Conservation (phyloP, 1,140 invertebrate species). For the Zaprionus taronus region DNA sequence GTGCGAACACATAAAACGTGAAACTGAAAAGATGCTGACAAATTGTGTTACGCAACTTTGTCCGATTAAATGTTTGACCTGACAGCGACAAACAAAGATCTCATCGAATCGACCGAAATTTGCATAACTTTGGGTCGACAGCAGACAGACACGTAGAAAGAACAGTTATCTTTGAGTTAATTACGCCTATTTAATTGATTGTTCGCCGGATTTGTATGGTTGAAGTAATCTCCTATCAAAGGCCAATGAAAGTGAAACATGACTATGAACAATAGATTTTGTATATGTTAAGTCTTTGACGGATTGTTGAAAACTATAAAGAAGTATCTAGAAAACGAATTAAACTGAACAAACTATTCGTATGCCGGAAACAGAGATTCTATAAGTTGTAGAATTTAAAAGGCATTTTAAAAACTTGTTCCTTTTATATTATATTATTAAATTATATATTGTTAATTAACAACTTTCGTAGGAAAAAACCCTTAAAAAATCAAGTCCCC, state of each 20-base stretch:
- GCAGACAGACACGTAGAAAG: background rate
- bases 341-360: too few relatives aligned
- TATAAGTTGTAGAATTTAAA: too few relatives aligned
- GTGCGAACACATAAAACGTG: conserved; percentile 14
- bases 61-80: conserved; percentile 13
- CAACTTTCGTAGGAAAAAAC: background rate
- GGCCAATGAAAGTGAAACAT: background rate
- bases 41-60: conserved; percentile 43
- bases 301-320: background rate
- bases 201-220: background rate
- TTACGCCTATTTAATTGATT: background rate
- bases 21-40: conserved; percentile 34
- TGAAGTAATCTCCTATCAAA: background rate
- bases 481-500: background rate
- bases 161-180: background rate
- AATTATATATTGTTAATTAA: background rate
- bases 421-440: too few relatives aligned
- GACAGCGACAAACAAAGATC: background rate
- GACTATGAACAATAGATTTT: background rate
- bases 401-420: too few relatives aligned
- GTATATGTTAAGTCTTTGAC: too few relatives aligned
- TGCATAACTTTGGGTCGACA: conserved; percentile 28
- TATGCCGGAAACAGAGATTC: too few relatives aligned
- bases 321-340: background rate
- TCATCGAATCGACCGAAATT: conserved; percentile 9